A percentile compares a stretch with the other conserved stretches of the same genome.
Conservation (phyloP, 92 coral and sea anemone genomes). For the Zoanthus sociatus region DNA sequence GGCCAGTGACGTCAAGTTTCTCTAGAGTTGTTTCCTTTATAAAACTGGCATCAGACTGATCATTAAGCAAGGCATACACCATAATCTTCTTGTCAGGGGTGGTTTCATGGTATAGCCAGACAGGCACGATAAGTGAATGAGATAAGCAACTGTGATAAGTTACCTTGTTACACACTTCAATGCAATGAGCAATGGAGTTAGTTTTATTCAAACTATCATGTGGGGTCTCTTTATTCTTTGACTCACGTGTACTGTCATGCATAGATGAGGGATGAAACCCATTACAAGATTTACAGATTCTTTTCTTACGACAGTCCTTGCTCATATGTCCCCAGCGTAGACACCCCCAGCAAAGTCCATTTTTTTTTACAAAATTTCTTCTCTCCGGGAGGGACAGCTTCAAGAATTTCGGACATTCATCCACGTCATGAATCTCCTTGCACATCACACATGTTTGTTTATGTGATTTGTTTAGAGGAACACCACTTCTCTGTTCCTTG, state of each 20-base stretch:
- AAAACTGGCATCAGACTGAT: constrained; percentile 74
- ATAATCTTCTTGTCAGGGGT: constrained; percentile 14
- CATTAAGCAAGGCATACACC: constrained; percentile 63
- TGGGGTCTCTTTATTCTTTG: background rate
- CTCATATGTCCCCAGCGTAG: background rate
- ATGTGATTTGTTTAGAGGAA: background rate
- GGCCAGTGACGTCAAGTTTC: constrained; percentile 26
- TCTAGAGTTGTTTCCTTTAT: constrained; percentile 32
- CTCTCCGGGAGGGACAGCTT: background rate
- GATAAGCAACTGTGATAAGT: background rate
- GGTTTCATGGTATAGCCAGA: constrained; percentile 48
- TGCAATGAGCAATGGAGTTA: constrained; percentile 8
- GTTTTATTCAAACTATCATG: constrained; percentile 2
- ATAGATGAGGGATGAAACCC: constrained; percentile 57
- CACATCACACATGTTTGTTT: constrained; percentile 13
- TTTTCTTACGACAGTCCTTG: background rate
- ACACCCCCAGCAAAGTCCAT: constrained; percentile 35
- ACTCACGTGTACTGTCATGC: constrained; percentile 29
- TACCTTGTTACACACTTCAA: background rate
- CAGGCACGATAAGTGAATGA: constrained; percentile 58
- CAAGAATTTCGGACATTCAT: constrained; percentile 32
- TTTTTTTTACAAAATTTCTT: constrained; percentile 8
- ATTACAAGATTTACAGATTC: constrained; percentile 40
- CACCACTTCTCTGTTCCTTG: background rate
- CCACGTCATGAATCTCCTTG: constrained; percentile 36